Conservation (phyloP, 2,888 invertebrate genomes). For the Branchinecta sandiegonensis region DNA sequence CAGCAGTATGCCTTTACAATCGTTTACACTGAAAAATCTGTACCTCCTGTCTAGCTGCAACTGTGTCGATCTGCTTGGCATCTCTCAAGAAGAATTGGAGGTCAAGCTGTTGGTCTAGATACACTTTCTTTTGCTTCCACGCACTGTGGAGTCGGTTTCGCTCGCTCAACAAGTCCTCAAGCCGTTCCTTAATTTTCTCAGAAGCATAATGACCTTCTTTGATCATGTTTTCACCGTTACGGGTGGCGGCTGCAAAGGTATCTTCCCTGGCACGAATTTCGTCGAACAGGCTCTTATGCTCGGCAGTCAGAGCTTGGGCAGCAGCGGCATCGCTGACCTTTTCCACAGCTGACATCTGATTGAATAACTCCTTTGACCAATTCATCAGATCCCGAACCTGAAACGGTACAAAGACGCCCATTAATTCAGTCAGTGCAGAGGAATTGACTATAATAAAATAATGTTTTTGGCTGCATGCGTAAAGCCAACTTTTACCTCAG, state of each 20-base stretch:
- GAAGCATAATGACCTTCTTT: constrained; percentile 63
- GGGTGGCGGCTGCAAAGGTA: constrained; percentile 55
- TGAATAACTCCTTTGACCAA: constrained; percentile 67
- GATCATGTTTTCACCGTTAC: constrained; percentile 65
- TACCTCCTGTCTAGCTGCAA: constrained; percentile 70
- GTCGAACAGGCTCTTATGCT: constrained; percentile 63
- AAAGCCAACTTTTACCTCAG: too few species aligned
- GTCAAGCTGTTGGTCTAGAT: constrained; percentile 77
- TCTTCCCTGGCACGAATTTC: constrained; percentile 80
- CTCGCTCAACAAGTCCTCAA: constrained; percentile 59
- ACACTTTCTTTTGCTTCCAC: constrained; percentile 77
- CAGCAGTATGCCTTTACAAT: too few species aligned
- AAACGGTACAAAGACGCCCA: constrained; percentile 9
- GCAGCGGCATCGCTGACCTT: constrained; percentile 65
- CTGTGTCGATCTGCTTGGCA: constrained; percentile 76
- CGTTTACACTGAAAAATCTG: constrained; percentile 34
- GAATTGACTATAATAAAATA: too few species aligned
- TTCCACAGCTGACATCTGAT: constrained; percentile 61
- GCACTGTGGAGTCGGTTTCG: constrained; percentile 60
- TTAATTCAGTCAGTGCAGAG: too few species aligned
- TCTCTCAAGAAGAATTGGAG: constrained; percentile 87
- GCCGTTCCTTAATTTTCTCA: constrained; percentile 59
- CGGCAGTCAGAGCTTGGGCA: constrained; percentile 64
- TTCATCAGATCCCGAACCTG: constrained; percentile 69
- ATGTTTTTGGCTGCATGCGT: too few species aligned